Base-by-base conservation (phyloP, 1,140 invertebrate genomes). In the Apis florea region DNA sequence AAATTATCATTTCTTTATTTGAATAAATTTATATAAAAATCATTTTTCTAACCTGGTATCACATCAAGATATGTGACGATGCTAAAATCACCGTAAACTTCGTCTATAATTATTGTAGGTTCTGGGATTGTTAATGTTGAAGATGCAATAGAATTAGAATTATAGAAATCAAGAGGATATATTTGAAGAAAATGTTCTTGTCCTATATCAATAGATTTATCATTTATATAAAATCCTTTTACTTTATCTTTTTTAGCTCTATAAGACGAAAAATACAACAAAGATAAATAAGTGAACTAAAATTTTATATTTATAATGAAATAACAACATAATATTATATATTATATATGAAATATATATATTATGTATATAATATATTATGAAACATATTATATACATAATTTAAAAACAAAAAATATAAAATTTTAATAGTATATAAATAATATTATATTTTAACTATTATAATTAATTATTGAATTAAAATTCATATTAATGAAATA, bases 181-280 rank as follows among this genome's bases (percentile, higher is more conserved):
- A 79, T 56, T 67, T 80, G 24, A 66, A 74, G 40, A 58, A 74
- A 80, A 26, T 74, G 40, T 31, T 74, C 15, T 49, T 19, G n/a
- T 26, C 9, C 17, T 9, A 49, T 31, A 40, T 67, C 21, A 13
- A 74, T 26, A 8, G 21, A 67, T n/a, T 64, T 19, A 54, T 54
- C 26, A 56, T 58, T 2, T 47, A 72, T 56, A 24, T 51, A 59
- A 47, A 72, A 79, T 53, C 47, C 26, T 59, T 56, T 83, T 26
- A 67, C 17, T 77, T 79, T 58, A 17, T 83, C 76, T 31, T 72
- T 79, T 17, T 79, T 72, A 11, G 77, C 69, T 72, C 69, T 78
- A 40, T 47, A 19, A 21, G 54, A n/a, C 54, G 21, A 67, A 24
- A 58, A 53, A 12, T 49, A 49, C 47, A 61, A 11, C 6, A 56